Conservation (phyloP, 2,888 invertebrate genomes). For the Notocelia uddmanniana region DNA sequence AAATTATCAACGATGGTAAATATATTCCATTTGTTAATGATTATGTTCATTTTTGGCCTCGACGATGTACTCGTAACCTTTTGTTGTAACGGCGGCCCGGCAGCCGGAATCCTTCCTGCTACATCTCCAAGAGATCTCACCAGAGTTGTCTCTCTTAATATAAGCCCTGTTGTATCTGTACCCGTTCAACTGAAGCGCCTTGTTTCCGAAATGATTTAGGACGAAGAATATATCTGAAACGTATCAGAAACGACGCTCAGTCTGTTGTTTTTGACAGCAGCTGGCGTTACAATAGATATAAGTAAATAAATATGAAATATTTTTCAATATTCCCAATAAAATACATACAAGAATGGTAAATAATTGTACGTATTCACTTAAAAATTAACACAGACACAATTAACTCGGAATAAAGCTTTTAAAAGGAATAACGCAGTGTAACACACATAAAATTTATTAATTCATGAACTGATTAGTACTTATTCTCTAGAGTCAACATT, state of each 20-base stretch:
- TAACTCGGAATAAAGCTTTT: background rate
- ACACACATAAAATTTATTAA: too few species aligned
- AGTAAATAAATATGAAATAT: too few species aligned
- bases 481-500: too few species aligned
- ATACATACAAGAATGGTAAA: too few species aligned
- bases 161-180: conserved; percentile 30
- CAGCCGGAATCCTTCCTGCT: conserved; percentile 57
- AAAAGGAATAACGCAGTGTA: background rate
- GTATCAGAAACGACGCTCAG: background rate
- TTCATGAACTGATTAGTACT: background rate
- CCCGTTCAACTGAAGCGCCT: conserved; percentile 24
- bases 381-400: background rate
- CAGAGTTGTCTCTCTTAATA: conserved; percentile 22
- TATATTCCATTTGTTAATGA: background rate
- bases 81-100: conserved; percentile 37
- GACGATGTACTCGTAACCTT: conserved; percentile 18
- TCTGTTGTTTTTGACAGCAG: background rate
- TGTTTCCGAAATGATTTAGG: conserved; percentile 21
- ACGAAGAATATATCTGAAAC: conserved; percentile 31
- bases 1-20: background rate
- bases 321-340: background rate
- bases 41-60: conserved; percentile 31
- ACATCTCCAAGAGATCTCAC: conserved; percentile 49
- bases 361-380: too few species aligned
- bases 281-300: background rate